Conservation (phyloP, 1,140 invertebrate genomes). For the Lethrus apterus region DNA sequence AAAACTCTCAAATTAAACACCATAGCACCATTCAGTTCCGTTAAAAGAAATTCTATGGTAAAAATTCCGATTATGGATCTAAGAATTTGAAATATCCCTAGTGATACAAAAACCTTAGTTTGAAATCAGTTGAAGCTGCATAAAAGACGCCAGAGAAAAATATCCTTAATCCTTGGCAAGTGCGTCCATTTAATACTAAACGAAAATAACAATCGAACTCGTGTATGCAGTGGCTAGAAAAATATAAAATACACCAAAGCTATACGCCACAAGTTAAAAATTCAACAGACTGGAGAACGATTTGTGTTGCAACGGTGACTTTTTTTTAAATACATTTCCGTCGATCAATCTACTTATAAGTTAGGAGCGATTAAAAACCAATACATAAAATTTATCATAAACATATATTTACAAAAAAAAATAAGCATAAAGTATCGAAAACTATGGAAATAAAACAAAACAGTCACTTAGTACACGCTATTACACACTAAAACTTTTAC, state of each 20-base stretch:
- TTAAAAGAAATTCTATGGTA: not conserved
- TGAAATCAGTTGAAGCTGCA: not conserved
- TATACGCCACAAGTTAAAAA: not conserved
- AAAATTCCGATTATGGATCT: not conserved
- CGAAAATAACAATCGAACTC: not conserved
- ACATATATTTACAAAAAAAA: not conserved
- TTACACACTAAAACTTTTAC: too few species aligned
- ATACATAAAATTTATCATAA: not conserved
- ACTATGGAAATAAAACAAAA: too few species aligned
- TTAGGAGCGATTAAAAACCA: not conserved
- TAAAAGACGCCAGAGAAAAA: not conserved
- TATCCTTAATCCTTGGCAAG: constrained; percentile 3
- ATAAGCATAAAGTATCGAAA: not conserved
- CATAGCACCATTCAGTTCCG: too few species aligned
- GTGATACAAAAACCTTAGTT: constrained; percentile 4
- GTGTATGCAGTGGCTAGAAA: not conserved
- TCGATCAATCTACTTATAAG: constrained; percentile 1
- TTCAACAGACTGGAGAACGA: not conserved
- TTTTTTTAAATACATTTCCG: not conserved
- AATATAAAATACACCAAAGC: constrained; percentile 2
- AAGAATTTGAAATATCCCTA: not conserved
- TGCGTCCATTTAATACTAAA: constrained; percentile 8
- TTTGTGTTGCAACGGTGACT: not conserved
- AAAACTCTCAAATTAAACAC: too few species aligned
- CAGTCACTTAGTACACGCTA: too few species aligned